Evolutionary conservation across 1,140 invertebrate species (phyloP).

Genomic region (Yoshiicerus persimilis): DNA sequence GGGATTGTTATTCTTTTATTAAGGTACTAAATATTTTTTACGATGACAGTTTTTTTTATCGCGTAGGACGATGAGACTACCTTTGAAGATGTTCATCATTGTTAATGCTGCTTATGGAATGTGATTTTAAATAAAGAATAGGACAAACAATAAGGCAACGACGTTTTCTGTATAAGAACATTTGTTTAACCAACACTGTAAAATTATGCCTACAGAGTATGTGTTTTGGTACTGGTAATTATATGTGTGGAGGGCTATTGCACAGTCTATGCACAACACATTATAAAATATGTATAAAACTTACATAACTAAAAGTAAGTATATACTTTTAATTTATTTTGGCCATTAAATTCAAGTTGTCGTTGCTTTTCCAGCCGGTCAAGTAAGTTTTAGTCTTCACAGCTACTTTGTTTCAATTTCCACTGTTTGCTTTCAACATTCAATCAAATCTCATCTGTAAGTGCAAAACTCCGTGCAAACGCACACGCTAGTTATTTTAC

Average conservation of each 20-base stretch:
- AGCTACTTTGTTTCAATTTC: neutral
- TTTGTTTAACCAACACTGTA: neutral
- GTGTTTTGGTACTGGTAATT: neutral
- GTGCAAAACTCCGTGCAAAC: neutral
- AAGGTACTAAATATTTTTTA: slow-evolving; percentile 11
- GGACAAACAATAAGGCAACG: neutral
- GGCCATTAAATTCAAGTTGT: neutral
- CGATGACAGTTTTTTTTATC: neutral
- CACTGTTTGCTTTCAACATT: neutral
- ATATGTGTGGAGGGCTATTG: neutral
- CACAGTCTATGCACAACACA: neutral
- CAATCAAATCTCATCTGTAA: neutral
- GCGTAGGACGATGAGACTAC: neutral
- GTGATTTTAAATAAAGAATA: neutral
- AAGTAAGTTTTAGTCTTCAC: neutral
- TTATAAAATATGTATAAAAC: neutral
- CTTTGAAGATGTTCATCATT: neutral
- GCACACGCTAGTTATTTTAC: neutral
- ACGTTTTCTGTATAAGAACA: neutral
- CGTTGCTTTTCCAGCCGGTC: slow-evolving; percentile 2
- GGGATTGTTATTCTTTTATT: neutral
- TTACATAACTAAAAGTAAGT: neutral
- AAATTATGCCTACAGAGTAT: neutral
- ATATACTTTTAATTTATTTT: neutral
- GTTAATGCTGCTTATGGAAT: neutral